A percentile compares a stretch with the other conserved stretches of the same genome.
phyloP scores from a whole-genome alignment of 2,797 vertebrate genomes.

The Notoglanidium macrostoma region DNA sequence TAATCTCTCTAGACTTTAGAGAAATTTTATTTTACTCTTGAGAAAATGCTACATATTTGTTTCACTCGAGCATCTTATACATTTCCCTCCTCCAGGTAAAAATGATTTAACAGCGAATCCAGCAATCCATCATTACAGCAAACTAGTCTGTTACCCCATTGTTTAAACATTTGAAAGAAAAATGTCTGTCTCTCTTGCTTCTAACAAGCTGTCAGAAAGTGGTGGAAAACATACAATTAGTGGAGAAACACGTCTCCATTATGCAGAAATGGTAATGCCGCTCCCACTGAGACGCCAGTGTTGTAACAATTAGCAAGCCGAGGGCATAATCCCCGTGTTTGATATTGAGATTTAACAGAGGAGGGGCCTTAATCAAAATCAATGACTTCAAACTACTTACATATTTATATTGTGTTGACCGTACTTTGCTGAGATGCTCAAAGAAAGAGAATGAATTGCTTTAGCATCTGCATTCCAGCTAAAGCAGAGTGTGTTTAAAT shows the following conservation, averaged over 20 bases:
- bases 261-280: conserved; percentile 57
- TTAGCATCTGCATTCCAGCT: background rate
- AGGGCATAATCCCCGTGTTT: conserved; percentile 54
- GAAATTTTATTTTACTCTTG: background rate
- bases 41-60: background rate
- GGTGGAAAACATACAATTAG: conserved; percentile 54
- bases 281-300: conserved; percentile 43
- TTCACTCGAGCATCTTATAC: background rate
- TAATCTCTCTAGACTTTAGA: background rate
- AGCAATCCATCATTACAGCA: conserved; percentile 36
- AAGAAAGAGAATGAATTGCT: background rate
- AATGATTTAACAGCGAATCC: background rate
- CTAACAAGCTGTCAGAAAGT: conserved; percentile 33
- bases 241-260: conserved; percentile 43
- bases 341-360: conserved; percentile 53
- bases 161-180: conserved; percentile 44
- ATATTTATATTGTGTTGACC: conserved; percentile 26
- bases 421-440: background rate
- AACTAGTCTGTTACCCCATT: conserved; percentile 31
- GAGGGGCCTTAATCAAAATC: conserved; percentile 54
- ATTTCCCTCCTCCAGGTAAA: background rate
- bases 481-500: background rate
- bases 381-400: conserved; percentile 47
- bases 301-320: conserved; percentile 49
- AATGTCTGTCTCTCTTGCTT: conserved; percentile 38